phyloP scores from a whole-genome alignment of 2,888 invertebrate genomes.

The Meloe dianella region DNA sequence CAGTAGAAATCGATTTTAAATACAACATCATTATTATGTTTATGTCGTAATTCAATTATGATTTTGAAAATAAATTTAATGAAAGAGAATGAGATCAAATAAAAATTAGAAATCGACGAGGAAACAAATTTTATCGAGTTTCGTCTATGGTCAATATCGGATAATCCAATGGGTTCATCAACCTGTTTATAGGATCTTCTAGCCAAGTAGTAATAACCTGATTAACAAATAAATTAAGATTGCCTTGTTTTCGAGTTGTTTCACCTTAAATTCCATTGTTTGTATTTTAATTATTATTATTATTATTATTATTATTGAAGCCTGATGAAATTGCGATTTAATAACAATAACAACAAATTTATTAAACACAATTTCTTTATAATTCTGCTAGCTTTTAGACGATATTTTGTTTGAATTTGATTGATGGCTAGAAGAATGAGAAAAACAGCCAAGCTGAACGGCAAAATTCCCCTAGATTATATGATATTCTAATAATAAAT shows the following conservation, averaged over 20 bases:
- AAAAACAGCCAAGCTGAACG: slow-evolving; percentile 2
- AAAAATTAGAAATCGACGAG: slow-evolving; percentile 8
- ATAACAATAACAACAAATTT: too few relatives aligned
- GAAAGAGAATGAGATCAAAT: not conserved
- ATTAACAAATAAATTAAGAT: slow-evolving; percentile 7
- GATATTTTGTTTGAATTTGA: not conserved
- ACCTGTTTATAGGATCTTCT: slow-evolving; percentile 1
- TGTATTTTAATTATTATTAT: slow-evolving; percentile 1
- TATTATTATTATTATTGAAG: not conserved
- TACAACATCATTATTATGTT: not conserved
- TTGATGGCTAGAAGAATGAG: not conserved
- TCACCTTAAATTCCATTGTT: not conserved
- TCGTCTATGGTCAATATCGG: slow-evolving; percentile 6
- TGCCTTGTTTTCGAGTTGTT: not conserved
- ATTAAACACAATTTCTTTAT: not conserved
- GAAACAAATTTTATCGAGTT: slow-evolving; percentile 5
- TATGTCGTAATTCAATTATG: slow-evolving; percentile 3
- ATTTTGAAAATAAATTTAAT: not conserved
- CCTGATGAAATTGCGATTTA: too few relatives aligned
- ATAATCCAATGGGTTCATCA: not conserved
- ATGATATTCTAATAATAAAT: slow-evolving; percentile 1
- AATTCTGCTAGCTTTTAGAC: too few relatives aligned
- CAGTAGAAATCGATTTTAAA: slow-evolving; percentile 5
- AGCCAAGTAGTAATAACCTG: slow-evolving; percentile 2
- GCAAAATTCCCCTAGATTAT: not conserved